phyloP scores from a whole-genome alignment of 30 jellyfish, hydroid and myxozoan genomes.

The Aurelia aurita complex sp. Pacific region DNA sequence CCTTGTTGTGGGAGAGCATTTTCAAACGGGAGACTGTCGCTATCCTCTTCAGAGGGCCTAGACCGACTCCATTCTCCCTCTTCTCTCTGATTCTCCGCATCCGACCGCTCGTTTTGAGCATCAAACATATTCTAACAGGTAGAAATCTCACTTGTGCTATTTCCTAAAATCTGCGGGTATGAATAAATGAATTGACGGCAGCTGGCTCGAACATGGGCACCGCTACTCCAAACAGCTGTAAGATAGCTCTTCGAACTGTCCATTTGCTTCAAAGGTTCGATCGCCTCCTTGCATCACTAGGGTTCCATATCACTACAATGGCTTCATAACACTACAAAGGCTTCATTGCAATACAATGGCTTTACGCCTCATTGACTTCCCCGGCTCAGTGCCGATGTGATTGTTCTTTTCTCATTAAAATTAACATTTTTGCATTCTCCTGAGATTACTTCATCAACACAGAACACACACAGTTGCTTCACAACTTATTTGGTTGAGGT shows the following conservation, averaged over 20 bases:
- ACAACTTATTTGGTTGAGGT: too few relatives aligned
- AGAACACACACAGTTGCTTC: too few relatives aligned
- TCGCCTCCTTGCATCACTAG: conserved; percentile 30
- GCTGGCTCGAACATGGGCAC: conserved; percentile 54
- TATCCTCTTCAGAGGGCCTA: conserved; percentile 60
- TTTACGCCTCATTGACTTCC: conserved; percentile 55
- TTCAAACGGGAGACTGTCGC: conserved; percentile 33
- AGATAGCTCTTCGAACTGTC: conserved; percentile 37
- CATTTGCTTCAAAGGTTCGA: conserved; percentile 57
- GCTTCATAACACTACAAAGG: conserved; percentile 53
- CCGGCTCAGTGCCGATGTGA: conserved; percentile 25
- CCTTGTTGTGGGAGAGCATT: conserved; percentile 52
- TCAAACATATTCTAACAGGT: conserved; percentile 76
- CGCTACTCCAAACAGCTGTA: conserved; percentile 63
- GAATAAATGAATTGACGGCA: conserved; percentile 57
- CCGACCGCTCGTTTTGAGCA: conserved; percentile 65
- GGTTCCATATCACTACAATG: conserved; percentile 46
- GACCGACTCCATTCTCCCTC: conserved; percentile 39
- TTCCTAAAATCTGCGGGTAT: conserved; percentile 65
- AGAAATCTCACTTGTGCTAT: conserved; percentile 64
- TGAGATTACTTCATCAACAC: too few relatives aligned
- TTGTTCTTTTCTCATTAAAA: neutral
- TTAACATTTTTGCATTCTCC: neutral
- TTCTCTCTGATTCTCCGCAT: conserved; percentile 20
- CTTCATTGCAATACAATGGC: conserved; percentile 45